These are phyloP conservation scores for Karalla daura DNA, from an alignment of 2,797 vertebrate species.

Conservation along the genomic window DNA sequence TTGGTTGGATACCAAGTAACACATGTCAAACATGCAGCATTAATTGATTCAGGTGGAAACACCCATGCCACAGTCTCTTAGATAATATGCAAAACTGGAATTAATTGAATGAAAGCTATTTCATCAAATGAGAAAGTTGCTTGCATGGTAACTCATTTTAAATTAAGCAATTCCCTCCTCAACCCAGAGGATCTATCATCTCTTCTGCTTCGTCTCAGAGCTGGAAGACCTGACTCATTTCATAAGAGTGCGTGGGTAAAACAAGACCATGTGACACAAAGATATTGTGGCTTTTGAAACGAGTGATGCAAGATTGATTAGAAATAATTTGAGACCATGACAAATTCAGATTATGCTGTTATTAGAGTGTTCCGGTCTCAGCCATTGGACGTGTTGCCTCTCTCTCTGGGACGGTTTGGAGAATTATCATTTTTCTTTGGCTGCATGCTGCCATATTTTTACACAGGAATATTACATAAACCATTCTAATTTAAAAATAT, in stretches of 20 bases:
- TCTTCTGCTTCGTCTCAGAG: constrained; percentile 7
- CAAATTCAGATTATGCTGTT: constrained; percentile 9
- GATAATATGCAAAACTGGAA: constrained; percentile 21
- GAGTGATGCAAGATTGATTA: constrained; percentile 11
- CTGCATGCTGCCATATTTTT: constrained; percentile 32
- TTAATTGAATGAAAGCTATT: constrained; percentile 18
- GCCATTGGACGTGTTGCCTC: constrained; percentile 12
- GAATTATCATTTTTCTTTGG: constrained; percentile 29
- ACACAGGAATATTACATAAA: constrained; percentile 47
- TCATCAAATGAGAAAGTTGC: constrained; percentile 6
- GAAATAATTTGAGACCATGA: constrained; percentile 16
- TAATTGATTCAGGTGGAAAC: constrained; percentile 24
- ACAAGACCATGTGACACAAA: constrained; percentile 5
- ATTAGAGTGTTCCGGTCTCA: constrained; percentile 18
- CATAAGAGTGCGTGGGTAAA: constrained; percentile 10
- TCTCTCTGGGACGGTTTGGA: constrained; percentile 17
- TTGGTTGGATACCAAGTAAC: background rate
- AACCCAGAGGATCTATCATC: background rate
- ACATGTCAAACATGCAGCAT: constrained; percentile 20
- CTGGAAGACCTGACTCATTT: constrained; percentile 19
- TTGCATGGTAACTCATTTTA: constrained; percentile 4
- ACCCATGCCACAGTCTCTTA: background rate
- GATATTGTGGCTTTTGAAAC: constrained; percentile 17
- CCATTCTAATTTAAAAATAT: constrained; percentile 44
- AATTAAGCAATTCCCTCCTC: constrained; percentile 1